A percentile compares a stretch with the other conserved stretches of the same genome.
phyloP scores from a whole-genome alignment of 2,113 vertebrate genomes.

The Mola mola region DNA sequence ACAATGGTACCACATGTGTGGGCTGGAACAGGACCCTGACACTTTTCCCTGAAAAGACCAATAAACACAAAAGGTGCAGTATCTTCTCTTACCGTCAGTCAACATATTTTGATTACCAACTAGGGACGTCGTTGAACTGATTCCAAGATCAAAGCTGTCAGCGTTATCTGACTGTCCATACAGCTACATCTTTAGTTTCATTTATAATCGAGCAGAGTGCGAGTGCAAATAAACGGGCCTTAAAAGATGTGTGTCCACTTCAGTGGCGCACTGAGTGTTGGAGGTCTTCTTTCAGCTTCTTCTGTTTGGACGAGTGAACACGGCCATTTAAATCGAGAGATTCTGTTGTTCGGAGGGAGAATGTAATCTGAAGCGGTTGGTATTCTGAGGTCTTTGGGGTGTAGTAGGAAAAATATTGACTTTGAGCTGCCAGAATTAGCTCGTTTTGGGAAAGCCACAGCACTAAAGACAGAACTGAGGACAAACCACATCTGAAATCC shows the following conservation, averaged over 20 bases:
- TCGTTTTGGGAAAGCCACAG: background rate
- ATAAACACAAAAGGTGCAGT: background rate
- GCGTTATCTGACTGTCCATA: background rate
- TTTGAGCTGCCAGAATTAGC: conserved; percentile 5
- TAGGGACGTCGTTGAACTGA: background rate
- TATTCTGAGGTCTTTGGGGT: background rate
- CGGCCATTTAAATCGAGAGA: background rate
- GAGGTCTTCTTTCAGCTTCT: no score
- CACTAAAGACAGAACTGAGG: conserved; percentile 7
- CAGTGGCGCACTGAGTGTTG: no score
- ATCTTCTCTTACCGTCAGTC: background rate
- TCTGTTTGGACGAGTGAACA: background rate
- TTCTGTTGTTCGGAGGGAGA: background rate
- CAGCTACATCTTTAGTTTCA: background rate
- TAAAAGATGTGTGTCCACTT: no score
- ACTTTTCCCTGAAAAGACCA: background rate
- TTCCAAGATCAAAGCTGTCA: background rate
- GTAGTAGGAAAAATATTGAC: conserved; percentile 14
- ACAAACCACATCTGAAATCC: conserved; percentile 14
- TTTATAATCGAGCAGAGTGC: background rate
- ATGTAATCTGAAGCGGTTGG: background rate
- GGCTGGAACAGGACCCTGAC: background rate
- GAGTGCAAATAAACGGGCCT: no score
- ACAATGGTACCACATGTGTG: background rate
- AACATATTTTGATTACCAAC: background rate